These are phyloP conservation scores for Tetrapedia diversipes DNA, from an alignment of 2,888 invertebrate genomes.

Conservation along the genomic window DNA sequence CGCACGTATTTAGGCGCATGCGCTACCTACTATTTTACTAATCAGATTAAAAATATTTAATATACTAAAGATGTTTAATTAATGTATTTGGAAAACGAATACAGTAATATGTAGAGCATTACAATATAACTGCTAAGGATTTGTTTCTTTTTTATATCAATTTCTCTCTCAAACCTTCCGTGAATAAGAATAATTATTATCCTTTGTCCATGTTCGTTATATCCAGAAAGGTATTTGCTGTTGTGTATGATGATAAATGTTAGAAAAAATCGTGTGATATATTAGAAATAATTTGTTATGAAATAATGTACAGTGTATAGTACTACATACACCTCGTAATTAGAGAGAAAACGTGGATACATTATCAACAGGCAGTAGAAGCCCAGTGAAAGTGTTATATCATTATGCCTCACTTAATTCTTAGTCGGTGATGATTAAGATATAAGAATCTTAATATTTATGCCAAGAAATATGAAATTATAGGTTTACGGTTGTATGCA, in stretches of 20 bases:
- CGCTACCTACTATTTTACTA: too few species aligned
- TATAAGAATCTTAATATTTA: not conserved
- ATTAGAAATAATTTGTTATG: constrained; percentile 12
- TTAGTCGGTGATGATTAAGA: not conserved
- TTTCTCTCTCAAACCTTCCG: not conserved
- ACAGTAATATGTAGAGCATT: not conserved
- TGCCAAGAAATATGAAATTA: not conserved
- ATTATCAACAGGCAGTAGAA: constrained; percentile 6
- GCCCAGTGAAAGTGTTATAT: constrained; percentile 7
- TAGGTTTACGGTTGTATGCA: not conserved
- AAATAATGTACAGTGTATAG: not conserved
- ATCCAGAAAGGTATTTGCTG: not conserved
- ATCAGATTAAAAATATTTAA: not conserved
- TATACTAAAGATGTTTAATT: not conserved
- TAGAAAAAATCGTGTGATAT: not conserved
- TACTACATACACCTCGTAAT: not conserved
- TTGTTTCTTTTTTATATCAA: not conserved
- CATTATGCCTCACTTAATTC: constrained; percentile 3
- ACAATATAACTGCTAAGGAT: not conserved
- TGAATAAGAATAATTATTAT: not conserved
- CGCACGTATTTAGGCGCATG: too few species aligned
- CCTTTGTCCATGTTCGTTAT: not conserved
- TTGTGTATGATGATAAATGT: not conserved
- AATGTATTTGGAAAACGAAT: not conserved
- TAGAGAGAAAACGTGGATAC: constrained; percentile 4